These are phyloP conservation scores for Nineta flava DNA, from an alignment of 2,888 invertebrate genomes.

Conservation along the genomic window DNA sequence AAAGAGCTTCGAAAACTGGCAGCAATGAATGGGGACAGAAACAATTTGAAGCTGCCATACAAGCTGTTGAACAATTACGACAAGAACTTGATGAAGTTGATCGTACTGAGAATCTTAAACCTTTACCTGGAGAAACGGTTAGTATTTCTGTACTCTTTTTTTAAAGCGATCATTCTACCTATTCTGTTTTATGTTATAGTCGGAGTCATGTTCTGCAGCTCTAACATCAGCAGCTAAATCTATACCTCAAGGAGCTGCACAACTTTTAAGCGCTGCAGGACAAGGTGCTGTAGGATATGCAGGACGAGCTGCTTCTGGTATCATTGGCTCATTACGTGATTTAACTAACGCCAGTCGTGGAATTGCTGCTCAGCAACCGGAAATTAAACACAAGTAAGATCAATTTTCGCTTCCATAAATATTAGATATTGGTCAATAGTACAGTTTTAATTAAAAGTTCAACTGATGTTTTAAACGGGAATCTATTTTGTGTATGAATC, in stretches of 20 bases:
- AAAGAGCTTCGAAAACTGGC: constrained; percentile 35
- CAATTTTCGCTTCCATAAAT: no score
- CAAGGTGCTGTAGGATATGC: constrained; percentile 68
- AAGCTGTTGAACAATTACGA: constrained; percentile 63
- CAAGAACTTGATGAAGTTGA: constrained; percentile 70
- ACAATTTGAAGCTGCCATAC: constrained; percentile 61
- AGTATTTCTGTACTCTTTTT: constrained; percentile 13
- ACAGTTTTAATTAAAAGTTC: not conserved
- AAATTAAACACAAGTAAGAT: constrained; percentile 22
- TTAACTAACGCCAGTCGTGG: constrained; percentile 52
- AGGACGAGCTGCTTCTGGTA: constrained; percentile 65
- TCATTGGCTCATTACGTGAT: constrained; percentile 58
- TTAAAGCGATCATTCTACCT: not conserved
- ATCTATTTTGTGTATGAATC: no score
- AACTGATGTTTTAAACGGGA: not conserved
- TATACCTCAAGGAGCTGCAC: constrained; percentile 70
- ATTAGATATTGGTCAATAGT: not conserved
- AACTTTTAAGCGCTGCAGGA: constrained; percentile 70
- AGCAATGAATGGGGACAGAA: constrained; percentile 22
- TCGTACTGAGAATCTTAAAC: constrained; percentile 57
- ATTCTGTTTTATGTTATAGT: constrained; percentile 17
- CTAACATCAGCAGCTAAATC: constrained; percentile 48
- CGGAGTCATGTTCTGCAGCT: constrained; percentile 39
- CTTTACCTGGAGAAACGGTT: constrained; percentile 73
- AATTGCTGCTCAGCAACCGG: constrained; percentile 50